Percentiles rank a stretch among this genome's conserved stretches.
Evolutionary conservation across 2,888 invertebrate genomes (phyloP).

Genomic region (Tenthredo notha): DNA sequence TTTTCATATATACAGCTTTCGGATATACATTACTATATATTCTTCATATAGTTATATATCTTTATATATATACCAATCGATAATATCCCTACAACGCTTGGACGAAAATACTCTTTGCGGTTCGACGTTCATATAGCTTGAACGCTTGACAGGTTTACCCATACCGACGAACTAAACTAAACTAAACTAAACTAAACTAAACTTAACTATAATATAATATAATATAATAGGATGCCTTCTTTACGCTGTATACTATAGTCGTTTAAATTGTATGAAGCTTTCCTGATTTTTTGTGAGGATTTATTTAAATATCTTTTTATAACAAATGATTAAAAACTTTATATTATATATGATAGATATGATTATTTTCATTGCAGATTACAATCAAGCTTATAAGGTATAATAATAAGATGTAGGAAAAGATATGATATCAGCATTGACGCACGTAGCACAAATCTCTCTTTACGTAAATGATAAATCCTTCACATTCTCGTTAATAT

Average conservation of each 20-base stretch:
- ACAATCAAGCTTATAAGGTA: too few species aligned
- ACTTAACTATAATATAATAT: too few species aligned
- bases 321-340: too few species aligned
- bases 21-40: too few species aligned
- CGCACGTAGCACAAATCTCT: slow-evolving; percentile 62
- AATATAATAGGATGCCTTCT: not conserved
- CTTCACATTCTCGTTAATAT: not conserved
- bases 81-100: slow-evolving; percentile 67
- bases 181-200: too few species aligned
- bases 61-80: slow-evolving; percentile 70
- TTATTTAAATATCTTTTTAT: too few species aligned
- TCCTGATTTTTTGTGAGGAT: too few species aligned
- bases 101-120: slow-evolving; percentile 70
- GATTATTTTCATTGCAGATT: too few species aligned
- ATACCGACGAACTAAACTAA: slow-evolving; percentile 35
- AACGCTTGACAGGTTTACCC: slow-evolving; percentile 55
- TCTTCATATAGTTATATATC: slow-evolving; percentile 29
- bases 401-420: not conserved
- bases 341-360: too few species aligned
- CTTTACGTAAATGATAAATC: slow-evolving; percentile 39
- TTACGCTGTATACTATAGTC: not conserved
- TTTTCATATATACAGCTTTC: too few species aligned
- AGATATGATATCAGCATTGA: slow-evolving; percentile 67
- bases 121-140: slow-evolving; percentile 65
- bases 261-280: too few species aligned